Evolutionary conservation across 2,797 vertebrate genomes (phyloP).

Genomic region (Lithobates pipiens): DNA sequence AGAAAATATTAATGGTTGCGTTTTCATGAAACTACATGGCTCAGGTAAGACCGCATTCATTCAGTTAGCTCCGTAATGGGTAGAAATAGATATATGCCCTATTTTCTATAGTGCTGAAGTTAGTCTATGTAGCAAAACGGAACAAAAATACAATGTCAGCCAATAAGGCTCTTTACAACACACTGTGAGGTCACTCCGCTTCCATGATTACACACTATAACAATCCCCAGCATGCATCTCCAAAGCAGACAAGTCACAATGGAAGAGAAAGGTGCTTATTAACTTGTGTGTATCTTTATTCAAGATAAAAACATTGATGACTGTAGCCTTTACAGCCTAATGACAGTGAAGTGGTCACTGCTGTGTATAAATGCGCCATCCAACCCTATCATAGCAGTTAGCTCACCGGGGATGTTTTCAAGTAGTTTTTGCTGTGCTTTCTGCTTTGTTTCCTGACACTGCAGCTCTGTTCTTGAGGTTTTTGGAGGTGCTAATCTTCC

Average conservation of each 20-base stretch:
- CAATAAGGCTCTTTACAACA: not conserved
- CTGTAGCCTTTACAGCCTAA: not conserved
- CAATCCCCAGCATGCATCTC: not conserved
- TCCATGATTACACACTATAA: not conserved
- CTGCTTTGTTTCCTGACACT: conserved; percentile 89
- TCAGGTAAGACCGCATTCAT: too few relatives aligned
- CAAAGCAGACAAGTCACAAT: not conserved
- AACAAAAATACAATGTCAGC: not conserved
- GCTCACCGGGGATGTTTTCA: conserved; percentile 95
- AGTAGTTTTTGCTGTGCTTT: conserved; percentile 95
- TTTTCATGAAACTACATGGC: too few relatives aligned
- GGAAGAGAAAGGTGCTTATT: not conserved
- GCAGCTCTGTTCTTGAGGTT: conserved; percentile 77
- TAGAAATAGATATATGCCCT: too few relatives aligned
- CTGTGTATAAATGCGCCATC: not conserved
- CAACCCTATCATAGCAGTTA: not conserved
- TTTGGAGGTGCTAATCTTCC: conserved; percentile 86
- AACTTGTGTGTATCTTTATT: not conserved
- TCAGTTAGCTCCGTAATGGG: too few relatives aligned
- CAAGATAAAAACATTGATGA: too few relatives aligned
- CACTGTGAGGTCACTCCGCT: not conserved
- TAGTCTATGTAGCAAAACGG: not conserved
- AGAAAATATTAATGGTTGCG: too few relatives aligned
- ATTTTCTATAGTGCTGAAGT: too few relatives aligned
- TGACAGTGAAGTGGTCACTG: not conserved